Evolutionary conservation across 2,888 invertebrate species (phyloP), one percentile per base, ranked within the genome.

Genomic region (Idaea aversata): DNA sequence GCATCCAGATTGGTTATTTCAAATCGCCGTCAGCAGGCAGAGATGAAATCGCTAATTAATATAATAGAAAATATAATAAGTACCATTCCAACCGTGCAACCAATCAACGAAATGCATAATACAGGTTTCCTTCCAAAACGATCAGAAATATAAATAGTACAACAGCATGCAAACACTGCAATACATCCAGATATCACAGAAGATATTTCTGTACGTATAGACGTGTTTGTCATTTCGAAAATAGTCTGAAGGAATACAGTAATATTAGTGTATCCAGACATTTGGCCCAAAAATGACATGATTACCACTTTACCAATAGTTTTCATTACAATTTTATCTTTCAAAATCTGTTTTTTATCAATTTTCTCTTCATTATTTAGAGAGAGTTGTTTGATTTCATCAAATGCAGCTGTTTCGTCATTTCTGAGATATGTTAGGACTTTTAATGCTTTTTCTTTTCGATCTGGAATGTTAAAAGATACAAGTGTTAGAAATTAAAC

Each of bases 81-180:
- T 7, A 72, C 73, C 71, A 71, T 61, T 6, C 73, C 73, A 59
- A 67, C 15, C 7, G 68, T 66, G 66, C 66, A 69, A 4, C 70
- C 66, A 7, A 65, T 34, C 15, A 72, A 61, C 10, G 72, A 65
- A 0, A 66, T 16, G 0, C 59, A 38, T 58, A 73, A 59, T 5
- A 73, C 62, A 3, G 70, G 70, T 57, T 73, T 73, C 15, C 73
- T 66, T 5, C 72, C 73, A 65, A 67, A 72, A 1, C 63, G 59
- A 25, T 73, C 73, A 0, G 69, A 67, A 61, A 72, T 7, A 0
- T 69, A 62, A 1, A 70, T 63, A 0, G 73, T 69, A 38, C 67
- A 66, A 1, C 63, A 34, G 36, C 70, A 65, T 0, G 69, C 70
- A 4, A 69, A 15, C 3, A 73, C 34, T 13, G 71, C 65, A 15